Evolutionary conservation across 2,797 vertebrate genomes (phyloP).

Genomic region (Numenius phaeopus): DNA sequence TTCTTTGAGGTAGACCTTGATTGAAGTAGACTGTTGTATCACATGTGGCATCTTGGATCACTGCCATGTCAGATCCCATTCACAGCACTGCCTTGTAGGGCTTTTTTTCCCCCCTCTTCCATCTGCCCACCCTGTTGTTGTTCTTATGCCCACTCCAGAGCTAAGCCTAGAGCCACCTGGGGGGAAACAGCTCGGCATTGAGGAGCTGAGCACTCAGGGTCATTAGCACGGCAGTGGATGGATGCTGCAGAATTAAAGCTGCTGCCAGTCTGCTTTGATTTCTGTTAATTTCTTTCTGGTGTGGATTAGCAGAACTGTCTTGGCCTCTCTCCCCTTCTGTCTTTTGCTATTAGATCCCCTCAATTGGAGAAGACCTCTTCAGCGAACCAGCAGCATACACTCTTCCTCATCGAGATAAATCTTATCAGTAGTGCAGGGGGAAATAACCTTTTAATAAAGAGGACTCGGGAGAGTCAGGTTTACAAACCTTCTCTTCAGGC

Average conservation of each 20-base stretch:
- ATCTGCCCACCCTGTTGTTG: not conserved
- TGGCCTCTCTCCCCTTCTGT: not conserved
- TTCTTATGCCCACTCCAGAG: not conserved
- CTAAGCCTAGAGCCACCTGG: not conserved
- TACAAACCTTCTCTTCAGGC: not conserved
- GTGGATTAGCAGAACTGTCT: not conserved
- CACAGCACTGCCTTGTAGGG: not conserved
- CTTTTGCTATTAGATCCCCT: not conserved
- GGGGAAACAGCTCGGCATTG: not conserved
- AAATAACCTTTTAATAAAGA: slow-evolving; percentile 32
- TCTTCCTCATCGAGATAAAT: not conserved
- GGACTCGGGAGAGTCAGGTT: not conserved
- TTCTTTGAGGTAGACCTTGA: not conserved
- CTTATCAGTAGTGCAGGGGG: not conserved
- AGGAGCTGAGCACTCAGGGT: not conserved
- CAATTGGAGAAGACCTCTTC: not conserved
- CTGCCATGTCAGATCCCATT: not conserved
- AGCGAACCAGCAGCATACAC: not conserved
- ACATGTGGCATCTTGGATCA: not conserved
- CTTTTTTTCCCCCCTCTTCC: not conserved
- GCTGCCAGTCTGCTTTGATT: slow-evolving; percentile 30
- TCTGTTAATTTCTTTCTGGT: not conserved
- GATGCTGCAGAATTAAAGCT: slow-evolving; percentile 14
- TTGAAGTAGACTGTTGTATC: not conserved
- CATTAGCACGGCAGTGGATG: not conserved